Conservation (phyloP, 2,113 vertebrate species). For the Pyrgilauda ruficollis region DNA sequence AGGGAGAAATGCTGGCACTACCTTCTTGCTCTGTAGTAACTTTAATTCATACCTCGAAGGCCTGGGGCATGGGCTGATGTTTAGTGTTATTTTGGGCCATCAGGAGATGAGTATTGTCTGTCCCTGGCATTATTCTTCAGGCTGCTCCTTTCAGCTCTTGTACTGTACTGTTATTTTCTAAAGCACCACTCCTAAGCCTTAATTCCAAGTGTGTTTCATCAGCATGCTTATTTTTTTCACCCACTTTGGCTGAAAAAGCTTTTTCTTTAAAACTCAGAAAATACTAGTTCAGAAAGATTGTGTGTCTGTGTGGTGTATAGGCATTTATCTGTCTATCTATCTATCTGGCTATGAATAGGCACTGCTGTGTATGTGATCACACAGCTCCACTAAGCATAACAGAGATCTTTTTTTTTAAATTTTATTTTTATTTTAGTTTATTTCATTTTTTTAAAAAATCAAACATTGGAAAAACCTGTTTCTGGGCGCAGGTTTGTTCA, state of each 20-base stretch:
- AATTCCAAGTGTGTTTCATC: not conserved
- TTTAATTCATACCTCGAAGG: accelerated
- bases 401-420: not conserved
- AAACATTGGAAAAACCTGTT: not conserved
- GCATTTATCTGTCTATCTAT: not conserved
- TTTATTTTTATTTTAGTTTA: too few species aligned
- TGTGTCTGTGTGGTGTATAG: not conserved
- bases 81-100: not conserved
- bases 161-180: not conserved
- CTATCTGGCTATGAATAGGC: not conserved
- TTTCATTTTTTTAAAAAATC: not conserved
- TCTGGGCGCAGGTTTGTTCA: not conserved
- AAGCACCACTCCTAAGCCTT: not conserved
- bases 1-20: not conserved
- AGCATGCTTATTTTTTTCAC: not conserved
- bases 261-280: not conserved
- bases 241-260: not conserved
- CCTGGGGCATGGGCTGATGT: not conserved
- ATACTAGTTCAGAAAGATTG: not conserved
- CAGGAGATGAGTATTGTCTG: not conserved
- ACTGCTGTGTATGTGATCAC: not conserved
- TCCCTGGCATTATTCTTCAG: not conserved
- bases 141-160: not conserved
- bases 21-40: not conserved
- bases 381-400: not conserved